Conservation (phyloP, 2,797 vertebrate species). For the Prionace glauca region DNA sequence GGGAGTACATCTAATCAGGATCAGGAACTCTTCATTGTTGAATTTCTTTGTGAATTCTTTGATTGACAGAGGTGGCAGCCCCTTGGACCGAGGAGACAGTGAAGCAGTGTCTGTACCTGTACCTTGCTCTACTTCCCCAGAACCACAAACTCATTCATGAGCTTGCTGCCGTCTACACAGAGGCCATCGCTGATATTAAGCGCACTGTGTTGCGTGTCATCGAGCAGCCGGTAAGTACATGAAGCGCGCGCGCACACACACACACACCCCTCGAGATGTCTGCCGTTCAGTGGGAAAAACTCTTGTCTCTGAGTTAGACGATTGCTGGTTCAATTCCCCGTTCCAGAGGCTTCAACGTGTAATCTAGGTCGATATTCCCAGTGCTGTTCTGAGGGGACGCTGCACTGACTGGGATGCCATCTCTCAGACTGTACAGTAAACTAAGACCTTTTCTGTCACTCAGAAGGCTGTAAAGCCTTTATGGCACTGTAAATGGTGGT, state of each 20-base stretch:
- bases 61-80: slow-evolving; percentile 77
- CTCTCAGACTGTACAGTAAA: neutral
- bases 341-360: neutral
- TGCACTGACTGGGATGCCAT: neutral
- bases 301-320: neutral
- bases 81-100: slow-evolving; percentile 92
- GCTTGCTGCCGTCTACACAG: slow-evolving; percentile 84
- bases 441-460: neutral
- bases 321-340: neutral
- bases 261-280: neutral
- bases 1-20: neutral
- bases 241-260: neutral
- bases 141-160: slow-evolving; percentile 92
- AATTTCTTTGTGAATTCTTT: neutral
- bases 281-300: neutral
- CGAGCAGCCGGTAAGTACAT: slow-evolving; percentile 71
- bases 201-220: slow-evolving; percentile 84
- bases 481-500: neutral
- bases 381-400: neutral
- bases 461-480: neutral
- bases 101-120: slow-evolving; percentile 88
- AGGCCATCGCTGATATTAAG: slow-evolving; percentile 94
- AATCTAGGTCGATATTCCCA: neutral
- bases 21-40: neutral
- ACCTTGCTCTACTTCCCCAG: slow-evolving; percentile 82